Evolutionary conservation across 2,888 invertebrate species (phyloP), one percentile per base, ranked within the genome.

Genomic region (Agonum fuliginosum): DNA sequence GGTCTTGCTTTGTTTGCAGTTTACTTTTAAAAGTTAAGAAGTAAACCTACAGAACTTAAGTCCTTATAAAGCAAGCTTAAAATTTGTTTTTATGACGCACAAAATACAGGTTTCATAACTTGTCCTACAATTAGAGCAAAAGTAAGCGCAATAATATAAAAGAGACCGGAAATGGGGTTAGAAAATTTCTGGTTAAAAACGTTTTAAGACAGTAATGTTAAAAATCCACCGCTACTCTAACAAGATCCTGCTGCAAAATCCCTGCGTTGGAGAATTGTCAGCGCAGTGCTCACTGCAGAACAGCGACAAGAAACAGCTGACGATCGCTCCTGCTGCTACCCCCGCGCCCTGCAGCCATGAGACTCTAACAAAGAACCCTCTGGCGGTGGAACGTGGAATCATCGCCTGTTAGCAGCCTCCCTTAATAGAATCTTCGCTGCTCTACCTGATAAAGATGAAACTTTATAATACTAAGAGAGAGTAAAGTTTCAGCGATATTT

Each of bases 231-330:
- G n/a, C n/a, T n/a, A n/a, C n/a, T n/a, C n/a, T n/a, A n/a, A n/a
- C n/a, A n/a, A n/a, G n/a, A n/a, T n/a, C n/a, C n/a, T 54, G n/a
- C 12, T 54, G 22, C 54, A 12, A 12, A 54, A 1, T 54, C 54
- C 54, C n/a, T n/a, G 54, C n/a, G 4, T 10, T 43, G 8, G 54
- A n/a, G 54, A 54, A 54, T 54, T 54, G 54, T 54, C 54, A 27
- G 46, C 46, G 46, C 46, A 46, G 54, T 54, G 54, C 24, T 24
- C 24, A 54, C 54, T 54, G 54, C 54, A 54, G 54, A 54, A 54
- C 54, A 54, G 24, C 54, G 54, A 54, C 54, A 54, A 54, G 54
- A 54, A 54, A 54, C 54, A 54, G 54, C 54, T 54, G 54, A 54
- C 54, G 54, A 22, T 10, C 54, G 24, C 24, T 12, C 54, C 22